Conservation (phyloP, 2,888 invertebrate species). For the Stomorhina lunata region DNA sequence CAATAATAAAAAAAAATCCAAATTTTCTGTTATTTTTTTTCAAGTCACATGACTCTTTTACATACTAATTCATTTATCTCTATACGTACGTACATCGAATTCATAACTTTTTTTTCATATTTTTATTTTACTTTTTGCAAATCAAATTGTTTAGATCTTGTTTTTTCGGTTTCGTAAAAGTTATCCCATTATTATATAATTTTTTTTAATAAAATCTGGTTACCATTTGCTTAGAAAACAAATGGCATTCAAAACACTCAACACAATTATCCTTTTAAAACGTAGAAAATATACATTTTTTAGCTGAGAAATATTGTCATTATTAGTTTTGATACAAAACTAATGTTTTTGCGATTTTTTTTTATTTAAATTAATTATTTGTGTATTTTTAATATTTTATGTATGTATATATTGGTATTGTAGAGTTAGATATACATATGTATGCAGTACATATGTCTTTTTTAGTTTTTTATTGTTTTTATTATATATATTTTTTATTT, state of each 20-base stretch:
- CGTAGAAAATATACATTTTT: slow-evolving; percentile 19
- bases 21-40: slow-evolving; percentile 46
- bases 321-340: slow-evolving; percentile 62
- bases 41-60: slow-evolving; percentile 50
- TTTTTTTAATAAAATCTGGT: slow-evolving; percentile 32
- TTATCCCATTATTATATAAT: slow-evolving; percentile 60
- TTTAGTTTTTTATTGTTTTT: background rate
- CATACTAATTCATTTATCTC: background rate
- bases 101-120: slow-evolving; percentile 29
- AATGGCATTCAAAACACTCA: slow-evolving; percentile 19
- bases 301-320: slow-evolving; percentile 43
- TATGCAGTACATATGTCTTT: slow-evolving; percentile 31
- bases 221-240: background rate
- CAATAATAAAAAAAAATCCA: slow-evolving; percentile 20
- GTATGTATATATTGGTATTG: slow-evolving; percentile 18
- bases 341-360: background rate
- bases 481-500: background rate
- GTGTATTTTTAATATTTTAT: slow-evolving; percentile 21
- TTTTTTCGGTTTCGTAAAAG: slow-evolving; percentile 11
- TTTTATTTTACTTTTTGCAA: slow-evolving; percentile 19
- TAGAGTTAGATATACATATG: slow-evolving; percentile 20
- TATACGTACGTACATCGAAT: slow-evolving; percentile 48
- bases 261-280: slow-evolving; percentile 8
- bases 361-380: slow-evolving; percentile 6
- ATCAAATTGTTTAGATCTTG: slow-evolving; percentile 43